These are phyloP conservation scores for Galleria mellonella DNA, from an alignment of 1,140 invertebrate species.

Conservation along the genomic window DNA sequence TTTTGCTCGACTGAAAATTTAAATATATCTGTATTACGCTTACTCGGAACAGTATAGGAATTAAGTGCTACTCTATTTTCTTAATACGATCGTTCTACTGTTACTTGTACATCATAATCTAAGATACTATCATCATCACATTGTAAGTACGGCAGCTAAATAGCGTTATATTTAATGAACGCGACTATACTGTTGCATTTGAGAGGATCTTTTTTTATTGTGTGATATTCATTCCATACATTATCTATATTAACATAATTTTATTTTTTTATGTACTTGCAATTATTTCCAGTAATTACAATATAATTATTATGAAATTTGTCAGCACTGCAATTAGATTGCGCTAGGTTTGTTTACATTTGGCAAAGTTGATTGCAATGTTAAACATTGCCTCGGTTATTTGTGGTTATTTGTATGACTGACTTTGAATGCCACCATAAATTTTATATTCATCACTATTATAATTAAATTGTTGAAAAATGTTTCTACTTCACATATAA, in stretches of 20 bases:
- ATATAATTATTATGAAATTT: constrained; percentile 17
- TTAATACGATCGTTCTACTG: constrained; percentile 58
- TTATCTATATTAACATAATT: constrained; percentile 22
- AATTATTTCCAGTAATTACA: constrained; percentile 46
- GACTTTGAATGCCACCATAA: constrained; percentile 5
- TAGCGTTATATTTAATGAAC: constrained; percentile 1
- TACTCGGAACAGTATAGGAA: constrained; percentile 68
- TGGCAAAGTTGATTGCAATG: constrained; percentile 45
- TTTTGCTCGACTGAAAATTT: constrained; percentile 65
- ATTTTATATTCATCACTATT: constrained; percentile 39
- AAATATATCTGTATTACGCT: constrained; percentile 70
- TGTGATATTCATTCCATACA: constrained; percentile 69
- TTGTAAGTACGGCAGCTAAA: neutral
- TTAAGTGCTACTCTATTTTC: constrained; percentile 71
- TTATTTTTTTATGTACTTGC: constrained; percentile 52
- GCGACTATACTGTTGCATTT: constrained; percentile 7
- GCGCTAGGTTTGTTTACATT: constrained; percentile 56
- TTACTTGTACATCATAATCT: constrained; percentile 47
- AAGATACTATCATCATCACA: constrained; percentile 29
- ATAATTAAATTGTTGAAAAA: constrained; percentile 50
- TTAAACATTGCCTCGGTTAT: constrained; percentile 59
- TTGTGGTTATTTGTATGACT: constrained; percentile 27
- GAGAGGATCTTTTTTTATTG: constrained; percentile 44
- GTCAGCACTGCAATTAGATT: constrained; percentile 58
- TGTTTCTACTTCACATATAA: constrained; percentile 50